Evolutionary conservation across 2,888 invertebrate genomes (phyloP).

Genomic region (Malthinus flaveolus): DNA sequence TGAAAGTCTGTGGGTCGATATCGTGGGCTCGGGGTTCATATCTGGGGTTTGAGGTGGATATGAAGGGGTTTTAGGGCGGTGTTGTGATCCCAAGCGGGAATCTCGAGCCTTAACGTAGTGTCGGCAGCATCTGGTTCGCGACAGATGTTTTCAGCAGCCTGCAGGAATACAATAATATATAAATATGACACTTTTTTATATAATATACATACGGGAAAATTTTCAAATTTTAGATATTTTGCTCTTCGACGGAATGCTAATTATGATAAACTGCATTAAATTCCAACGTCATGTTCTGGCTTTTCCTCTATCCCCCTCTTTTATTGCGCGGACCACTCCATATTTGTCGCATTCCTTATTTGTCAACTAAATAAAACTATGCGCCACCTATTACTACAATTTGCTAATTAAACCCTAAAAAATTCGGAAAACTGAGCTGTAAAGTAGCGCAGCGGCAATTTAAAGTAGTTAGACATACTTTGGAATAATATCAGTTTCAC

Average conservation of each 20-base stretch:
- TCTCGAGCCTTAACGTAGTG: slow-evolving; percentile 37
- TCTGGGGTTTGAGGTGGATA: slow-evolving; percentile 38
- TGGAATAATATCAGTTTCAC: no score
- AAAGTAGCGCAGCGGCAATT: no score
- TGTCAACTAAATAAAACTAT: slow-evolving; percentile 48
- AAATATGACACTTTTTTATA: slow-evolving; percentile 27
- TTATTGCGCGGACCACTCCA: slow-evolving; percentile 46
- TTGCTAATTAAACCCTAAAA: neutral
- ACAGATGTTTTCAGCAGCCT: slow-evolving; percentile 41
- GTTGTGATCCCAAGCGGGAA: slow-evolving; percentile 31
- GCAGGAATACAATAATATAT: slow-evolving; percentile 39
- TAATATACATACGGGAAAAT: neutral
- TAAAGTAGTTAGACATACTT: no score
- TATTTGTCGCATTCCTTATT: slow-evolving; percentile 49
- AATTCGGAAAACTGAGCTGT: no score
- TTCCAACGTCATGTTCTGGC: slow-evolving; percentile 48
- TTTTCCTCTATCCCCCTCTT: slow-evolving; percentile 41
- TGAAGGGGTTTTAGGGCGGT: slow-evolving; percentile 32
- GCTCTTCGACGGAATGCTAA: slow-evolving; percentile 48
- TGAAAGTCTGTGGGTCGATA: slow-evolving; percentile 35
- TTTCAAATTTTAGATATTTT: neutral
- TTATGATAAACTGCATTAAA: slow-evolving; percentile 50
- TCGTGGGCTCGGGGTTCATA: slow-evolving; percentile 38
- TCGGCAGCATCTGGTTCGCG: slow-evolving; percentile 41
- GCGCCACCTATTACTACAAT: slow-evolving; percentile 38